phyloP scores from a whole-genome alignment of 1,140 invertebrate genomes.

The Augochlora pura region DNA sequence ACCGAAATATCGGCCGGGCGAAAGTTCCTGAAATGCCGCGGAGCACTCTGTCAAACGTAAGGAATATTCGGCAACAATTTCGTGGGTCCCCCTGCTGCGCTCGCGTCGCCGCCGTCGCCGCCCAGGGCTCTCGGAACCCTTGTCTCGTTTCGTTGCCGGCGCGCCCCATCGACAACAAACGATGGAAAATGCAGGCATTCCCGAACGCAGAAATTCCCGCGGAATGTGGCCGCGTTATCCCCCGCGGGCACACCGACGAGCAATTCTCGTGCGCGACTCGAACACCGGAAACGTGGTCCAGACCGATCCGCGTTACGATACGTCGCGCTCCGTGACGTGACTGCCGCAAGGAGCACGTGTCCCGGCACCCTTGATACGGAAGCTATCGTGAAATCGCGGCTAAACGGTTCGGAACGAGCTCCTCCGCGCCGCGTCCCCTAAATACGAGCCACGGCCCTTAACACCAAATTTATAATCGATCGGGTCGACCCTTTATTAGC shows the following conservation, averaged over 20 bases:
- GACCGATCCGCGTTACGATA: constrained; percentile 52
- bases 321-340: constrained; percentile 47
- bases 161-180: not conserved
- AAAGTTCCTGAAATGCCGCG: too few species aligned
- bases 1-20: too few species aligned
- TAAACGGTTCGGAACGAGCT: too few species aligned
- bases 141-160: not conserved
- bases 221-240: constrained; percentile 1
- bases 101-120: too few species aligned
- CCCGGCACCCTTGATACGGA: constrained; percentile 40
- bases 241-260: constrained; percentile 31
- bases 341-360: constrained; percentile 35
- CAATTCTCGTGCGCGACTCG: constrained; percentile 44
- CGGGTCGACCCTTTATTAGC: too few species aligned
- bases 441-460: too few species aligned
- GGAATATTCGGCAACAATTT: not conserved
- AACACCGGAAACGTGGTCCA: constrained; percentile 33
- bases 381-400: constrained; percentile 7
- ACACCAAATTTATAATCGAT: too few species aligned
- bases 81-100: too few species aligned
- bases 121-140: not conserved
- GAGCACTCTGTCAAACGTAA: too few species aligned
- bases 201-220: not conserved
- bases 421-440: too few species aligned
- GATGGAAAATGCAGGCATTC: constrained; percentile 5